Evolutionary conservation across 2,113 vertebrate species (phyloP).

Genomic region (Pomatostomus ruficeps): DNA sequence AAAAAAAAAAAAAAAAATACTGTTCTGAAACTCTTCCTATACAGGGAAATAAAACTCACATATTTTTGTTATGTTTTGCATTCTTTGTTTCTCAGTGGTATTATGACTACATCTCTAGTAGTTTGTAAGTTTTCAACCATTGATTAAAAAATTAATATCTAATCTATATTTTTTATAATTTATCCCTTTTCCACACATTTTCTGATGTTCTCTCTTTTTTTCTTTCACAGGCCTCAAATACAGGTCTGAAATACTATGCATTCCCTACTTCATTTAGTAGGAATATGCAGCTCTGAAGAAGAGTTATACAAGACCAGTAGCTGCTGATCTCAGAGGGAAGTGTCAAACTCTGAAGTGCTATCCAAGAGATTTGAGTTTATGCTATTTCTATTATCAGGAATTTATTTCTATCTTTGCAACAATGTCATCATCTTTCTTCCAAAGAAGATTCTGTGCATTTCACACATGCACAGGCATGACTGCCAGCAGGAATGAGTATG

Average conservation of each 20-base stretch:
- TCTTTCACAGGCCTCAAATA: background rate
- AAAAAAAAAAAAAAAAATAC: background rate
- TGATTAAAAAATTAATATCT: background rate
- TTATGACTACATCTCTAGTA: background rate
- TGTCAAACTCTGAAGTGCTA: background rate
- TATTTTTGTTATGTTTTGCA: background rate
- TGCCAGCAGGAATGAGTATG: background rate
- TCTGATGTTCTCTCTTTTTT: background rate
- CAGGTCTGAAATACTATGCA: background rate
- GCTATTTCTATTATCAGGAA: background rate
- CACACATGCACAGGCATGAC: background rate
- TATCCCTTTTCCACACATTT: background rate
- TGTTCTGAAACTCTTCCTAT: accelerated
- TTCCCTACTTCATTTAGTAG: background rate
- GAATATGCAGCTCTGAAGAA: background rate
- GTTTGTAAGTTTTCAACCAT: background rate
- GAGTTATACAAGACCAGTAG: background rate
- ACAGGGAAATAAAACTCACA: background rate
- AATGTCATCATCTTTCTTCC: background rate
- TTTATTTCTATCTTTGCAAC: background rate
- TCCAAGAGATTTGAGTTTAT: background rate
- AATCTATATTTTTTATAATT: background rate
- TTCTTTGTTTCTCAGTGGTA: background rate
- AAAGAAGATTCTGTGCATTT: background rate
- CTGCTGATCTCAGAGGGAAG: background rate